Conservation (phyloP, 2,888 invertebrate genomes). For the Hypomecis punctinalis region DNA sequence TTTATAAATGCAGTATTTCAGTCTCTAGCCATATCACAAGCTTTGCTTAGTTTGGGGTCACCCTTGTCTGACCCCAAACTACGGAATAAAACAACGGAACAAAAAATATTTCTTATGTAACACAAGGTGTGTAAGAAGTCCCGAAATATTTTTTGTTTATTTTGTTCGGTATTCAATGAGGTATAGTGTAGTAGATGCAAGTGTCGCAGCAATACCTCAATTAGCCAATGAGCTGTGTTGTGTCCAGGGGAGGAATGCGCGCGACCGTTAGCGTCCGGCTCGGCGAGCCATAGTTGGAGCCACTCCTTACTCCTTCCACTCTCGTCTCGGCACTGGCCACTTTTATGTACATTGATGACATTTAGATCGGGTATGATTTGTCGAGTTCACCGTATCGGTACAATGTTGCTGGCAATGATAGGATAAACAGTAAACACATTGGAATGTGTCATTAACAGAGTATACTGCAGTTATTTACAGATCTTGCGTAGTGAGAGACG, state of each 20-base stretch:
- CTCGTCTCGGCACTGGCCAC: conserved; percentile 41
- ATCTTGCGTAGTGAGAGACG: neutral
- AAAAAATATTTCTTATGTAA: too few relatives aligned
- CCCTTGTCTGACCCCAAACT: too few relatives aligned
- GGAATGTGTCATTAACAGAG: neutral
- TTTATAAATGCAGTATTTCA: too few relatives aligned
- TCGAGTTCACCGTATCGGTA: conserved; percentile 34
- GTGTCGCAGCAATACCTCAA: conserved; percentile 56
- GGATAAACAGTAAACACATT: conserved; percentile 15
- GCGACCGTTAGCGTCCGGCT: conserved; percentile 81
- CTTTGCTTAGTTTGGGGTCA: too few relatives aligned
- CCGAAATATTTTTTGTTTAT: too few relatives aligned
- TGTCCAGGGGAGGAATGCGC: conserved; percentile 68
- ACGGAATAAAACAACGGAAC: too few relatives aligned
- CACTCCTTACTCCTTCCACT: conserved; percentile 61
- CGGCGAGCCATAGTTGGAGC: conserved; percentile 65
- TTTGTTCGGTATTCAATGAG: conserved; percentile 38
- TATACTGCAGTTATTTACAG: conserved; percentile 1
- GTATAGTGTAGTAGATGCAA: conserved; percentile 34
- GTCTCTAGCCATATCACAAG: too few relatives aligned
- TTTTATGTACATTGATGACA: conserved; percentile 42
- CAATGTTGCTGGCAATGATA: conserved; percentile 16
- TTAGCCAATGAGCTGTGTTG: conserved; percentile 65
- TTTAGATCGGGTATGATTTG: conserved; percentile 45
- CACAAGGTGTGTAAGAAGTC: too few relatives aligned